Percentiles rank a stretch among this genome's conserved stretches.
Conservation (phyloP, 2,797 vertebrate genomes). For the Lagorchestes hirsutus region DNA sequence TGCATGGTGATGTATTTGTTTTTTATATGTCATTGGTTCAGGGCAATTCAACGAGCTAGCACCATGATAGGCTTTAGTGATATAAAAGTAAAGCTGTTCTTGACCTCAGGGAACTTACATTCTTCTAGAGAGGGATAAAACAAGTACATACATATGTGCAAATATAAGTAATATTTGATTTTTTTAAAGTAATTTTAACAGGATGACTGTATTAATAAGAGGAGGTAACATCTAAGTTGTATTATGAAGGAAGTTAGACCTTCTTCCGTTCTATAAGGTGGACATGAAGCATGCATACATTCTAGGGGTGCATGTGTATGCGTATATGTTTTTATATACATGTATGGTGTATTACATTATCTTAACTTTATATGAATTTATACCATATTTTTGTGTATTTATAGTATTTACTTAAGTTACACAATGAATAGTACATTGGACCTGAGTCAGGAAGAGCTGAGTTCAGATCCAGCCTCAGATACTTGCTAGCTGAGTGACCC, state of each 20-base stretch:
- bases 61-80: background rate
- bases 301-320: no score
- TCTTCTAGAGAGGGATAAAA: background rate
- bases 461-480: background rate
- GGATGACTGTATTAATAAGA: background rate
- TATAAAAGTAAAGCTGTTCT: background rate
- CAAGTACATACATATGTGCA: background rate
- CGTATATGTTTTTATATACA: no score
- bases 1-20: background rate
- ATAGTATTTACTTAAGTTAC: background rate
- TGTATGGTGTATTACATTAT: background rate
- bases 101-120: background rate
- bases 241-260: background rate
- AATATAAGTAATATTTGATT: background rate
- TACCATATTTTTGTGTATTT: background rate
- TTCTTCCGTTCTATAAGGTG: no score
- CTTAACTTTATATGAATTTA: background rate
- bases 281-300: no score
- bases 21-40: background rate
- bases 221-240: background rate
- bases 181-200: background rate
- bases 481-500: background rate
- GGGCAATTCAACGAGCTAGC: background rate
- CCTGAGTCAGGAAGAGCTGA: background rate
- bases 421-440: background rate